Evolutionary conservation across 2,888 invertebrate genomes (phyloP), one percentile per base, ranked within the genome.

Genomic region (Galeruca laticollis): DNA sequence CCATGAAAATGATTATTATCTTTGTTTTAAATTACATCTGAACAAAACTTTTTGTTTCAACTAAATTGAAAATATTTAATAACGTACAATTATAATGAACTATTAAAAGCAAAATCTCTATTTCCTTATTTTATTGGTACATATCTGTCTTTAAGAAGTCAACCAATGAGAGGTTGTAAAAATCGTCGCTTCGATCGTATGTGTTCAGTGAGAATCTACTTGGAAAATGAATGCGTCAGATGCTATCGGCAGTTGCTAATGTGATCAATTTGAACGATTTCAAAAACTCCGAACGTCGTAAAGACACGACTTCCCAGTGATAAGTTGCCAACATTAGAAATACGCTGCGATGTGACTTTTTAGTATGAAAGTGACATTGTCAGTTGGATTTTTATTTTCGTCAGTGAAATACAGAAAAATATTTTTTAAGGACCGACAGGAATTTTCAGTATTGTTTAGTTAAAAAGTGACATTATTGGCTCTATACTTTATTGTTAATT

Each of bases 191-290:
- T 13, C n/a, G 13, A 31, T 31, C n/a, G n/a, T n/a, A 13, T 40
- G 21, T 37, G 37, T 33, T 37, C 31, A 6, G 31, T 15, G 26
- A 26, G 6, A 26, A 26, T 11, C 3, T 21, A 37, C 52, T 67
- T 49, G 68, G 67, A 73, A 75, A 75, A 57, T 73, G 69, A 74
- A 70, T 68, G 73, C 77, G 76, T 75, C 77, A 77, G 77, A 76
- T 77, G 76, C 72, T 77, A 80, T 78, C 78, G 78, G 73, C 77
- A 75, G 74, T 75, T 73, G 76, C 78, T 80, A 79, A 80, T 79
- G 79, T 74, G 80, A 78, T 80, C 79, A 77, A 79, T 79, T 77
- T 75, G 69, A 47, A 73, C 73, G 78, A 79, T 79, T 79, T 70
- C 70, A 74, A 59, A 74, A 69, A 78, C 73, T 74, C 71, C 47